Evolutionary conservation across 2,888 invertebrate genomes (phyloP).

Genomic region (Osmoderma eremita): DNA sequence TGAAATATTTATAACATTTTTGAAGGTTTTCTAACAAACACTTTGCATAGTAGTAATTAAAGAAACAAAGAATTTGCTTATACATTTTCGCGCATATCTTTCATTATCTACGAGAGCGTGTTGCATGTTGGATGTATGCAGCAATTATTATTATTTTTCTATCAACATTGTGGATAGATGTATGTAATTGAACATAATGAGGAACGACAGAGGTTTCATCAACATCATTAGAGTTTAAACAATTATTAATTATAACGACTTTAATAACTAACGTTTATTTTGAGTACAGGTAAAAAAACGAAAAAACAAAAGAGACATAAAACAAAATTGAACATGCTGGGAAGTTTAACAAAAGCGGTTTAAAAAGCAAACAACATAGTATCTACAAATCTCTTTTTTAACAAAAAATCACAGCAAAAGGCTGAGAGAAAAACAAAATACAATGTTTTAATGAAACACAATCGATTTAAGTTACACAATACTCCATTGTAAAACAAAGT

Average conservation of each 20-base stretch:
- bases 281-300: constrained; percentile 36
- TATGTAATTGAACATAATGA: constrained; percentile 6
- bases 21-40: constrained; percentile 18
- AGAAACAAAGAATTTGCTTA: constrained; percentile 40
- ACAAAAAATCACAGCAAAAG: constrained; percentile 9
- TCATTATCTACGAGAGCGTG: neutral
- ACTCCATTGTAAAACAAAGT: constrained; percentile 21
- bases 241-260: constrained; percentile 36
- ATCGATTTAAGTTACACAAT: constrained; percentile 9
- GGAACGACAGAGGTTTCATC: constrained; percentile 29
- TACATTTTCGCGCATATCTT: neutral
- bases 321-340: constrained; percentile 29
- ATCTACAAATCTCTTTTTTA: constrained; percentile 17
- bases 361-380: constrained; percentile 26
- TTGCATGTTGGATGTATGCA: constrained; percentile 25
- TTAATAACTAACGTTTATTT: constrained; percentile 36
- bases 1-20: neutral
- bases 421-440: constrained; percentile 29
- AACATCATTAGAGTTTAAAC: constrained; percentile 31
- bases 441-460: constrained; percentile 30
- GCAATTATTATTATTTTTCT: constrained; percentile 1
- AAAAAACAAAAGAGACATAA: constrained; percentile 19
- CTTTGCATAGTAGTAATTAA: constrained; percentile 27
- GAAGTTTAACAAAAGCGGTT: constrained; percentile 30
- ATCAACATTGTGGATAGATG: constrained; percentile 19